phyloP scores from a whole-genome alignment of 2,888 invertebrate genomes.

The Perizoma flavofasciatum region DNA sequence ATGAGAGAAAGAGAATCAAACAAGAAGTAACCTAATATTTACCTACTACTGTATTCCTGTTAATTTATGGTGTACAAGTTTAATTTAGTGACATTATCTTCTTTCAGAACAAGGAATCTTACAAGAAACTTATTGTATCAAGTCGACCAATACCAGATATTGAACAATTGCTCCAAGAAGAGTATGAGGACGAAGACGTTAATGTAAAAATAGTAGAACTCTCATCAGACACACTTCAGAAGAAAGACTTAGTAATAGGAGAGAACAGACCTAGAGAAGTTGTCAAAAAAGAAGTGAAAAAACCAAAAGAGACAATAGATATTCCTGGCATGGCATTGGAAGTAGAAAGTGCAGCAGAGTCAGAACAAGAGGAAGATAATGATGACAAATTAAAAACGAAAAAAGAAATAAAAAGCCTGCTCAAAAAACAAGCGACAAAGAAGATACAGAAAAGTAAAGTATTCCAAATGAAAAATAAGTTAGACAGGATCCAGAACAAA shows the following conservation, averaged over 20 bases:
- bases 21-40: slow-evolving; percentile 80
- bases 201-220: slow-evolving; percentile 91
- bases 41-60: not conserved
- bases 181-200: slow-evolving; percentile 90
- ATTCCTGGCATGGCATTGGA: slow-evolving; percentile 71
- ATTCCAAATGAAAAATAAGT: slow-evolving; percentile 89
- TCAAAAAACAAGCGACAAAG: slow-evolving; percentile 88
- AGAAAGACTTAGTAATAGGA: slow-evolving; percentile 89
- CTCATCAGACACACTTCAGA: slow-evolving; percentile 87
- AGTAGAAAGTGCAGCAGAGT: slow-evolving; percentile 56
- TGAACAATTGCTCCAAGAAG: slow-evolving; percentile 86
- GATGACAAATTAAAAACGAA: slow-evolving; percentile 76
- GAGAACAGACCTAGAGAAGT: slow-evolving; percentile 82
- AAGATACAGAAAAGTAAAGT: slow-evolving; percentile 90
- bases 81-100: slow-evolving; percentile 14
- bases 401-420: slow-evolving; percentile 87
- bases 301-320: slow-evolving; percentile 44
- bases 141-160: slow-evolving; percentile 88
- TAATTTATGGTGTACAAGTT: not conserved
- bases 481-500: slow-evolving; percentile 87
- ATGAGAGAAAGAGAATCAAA: slow-evolving; percentile 89
- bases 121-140: slow-evolving; percentile 89
- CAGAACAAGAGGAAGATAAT: slow-evolving; percentile 56
- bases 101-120: slow-evolving; percentile 85
- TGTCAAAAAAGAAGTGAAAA: slow-evolving; percentile 43